A percentile compares a stretch with the other conserved stretches of the same genome.
These are phyloP conservation scores for Anthopleura xanthogrammica DNA, from an alignment of 92 coral and sea anemone species.

Conservation along the genomic window DNA sequence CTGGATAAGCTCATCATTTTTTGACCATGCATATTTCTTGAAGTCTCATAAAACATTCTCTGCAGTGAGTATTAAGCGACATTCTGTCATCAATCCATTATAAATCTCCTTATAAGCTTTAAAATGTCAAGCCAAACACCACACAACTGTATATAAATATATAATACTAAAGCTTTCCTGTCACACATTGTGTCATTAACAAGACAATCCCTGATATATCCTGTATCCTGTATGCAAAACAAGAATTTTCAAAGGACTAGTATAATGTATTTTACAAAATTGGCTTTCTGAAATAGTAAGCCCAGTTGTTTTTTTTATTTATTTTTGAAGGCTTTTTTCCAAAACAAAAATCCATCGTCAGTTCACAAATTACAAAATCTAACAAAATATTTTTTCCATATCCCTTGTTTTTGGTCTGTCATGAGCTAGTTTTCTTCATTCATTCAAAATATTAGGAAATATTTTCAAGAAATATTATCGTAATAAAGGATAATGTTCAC, in stretches of 20 bases:
- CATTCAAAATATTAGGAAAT: background rate
- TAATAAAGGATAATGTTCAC: background rate
- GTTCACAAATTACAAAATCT: slow-evolving; percentile 8
- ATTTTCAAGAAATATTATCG: background rate
- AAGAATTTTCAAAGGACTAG: too few species aligned
- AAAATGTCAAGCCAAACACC: background rate
- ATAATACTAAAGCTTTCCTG: background rate
- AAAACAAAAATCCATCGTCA: background rate
- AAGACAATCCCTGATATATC: background rate
- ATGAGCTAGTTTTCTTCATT: background rate
- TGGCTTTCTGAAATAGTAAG: background rate
- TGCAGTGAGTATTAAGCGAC: background rate
- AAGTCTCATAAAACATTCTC: too few species aligned
- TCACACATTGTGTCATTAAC: background rate
- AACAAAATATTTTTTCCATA: background rate
- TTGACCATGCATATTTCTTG: too few species aligned
- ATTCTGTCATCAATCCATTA: background rate
- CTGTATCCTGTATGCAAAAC: too few species aligned
- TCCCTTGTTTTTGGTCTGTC: background rate
- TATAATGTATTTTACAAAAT: background rate
- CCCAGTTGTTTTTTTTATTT: background rate
- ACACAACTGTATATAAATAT: background rate
- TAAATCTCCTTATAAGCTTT: background rate
- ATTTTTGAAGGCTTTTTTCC: too few species aligned
- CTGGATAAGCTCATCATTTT: too few species aligned